Evolutionary conservation across 2,888 invertebrate genomes (phyloP), one percentile per base, ranked within the genome.

Genomic region (Rhamphomyia laevipes): DNA sequence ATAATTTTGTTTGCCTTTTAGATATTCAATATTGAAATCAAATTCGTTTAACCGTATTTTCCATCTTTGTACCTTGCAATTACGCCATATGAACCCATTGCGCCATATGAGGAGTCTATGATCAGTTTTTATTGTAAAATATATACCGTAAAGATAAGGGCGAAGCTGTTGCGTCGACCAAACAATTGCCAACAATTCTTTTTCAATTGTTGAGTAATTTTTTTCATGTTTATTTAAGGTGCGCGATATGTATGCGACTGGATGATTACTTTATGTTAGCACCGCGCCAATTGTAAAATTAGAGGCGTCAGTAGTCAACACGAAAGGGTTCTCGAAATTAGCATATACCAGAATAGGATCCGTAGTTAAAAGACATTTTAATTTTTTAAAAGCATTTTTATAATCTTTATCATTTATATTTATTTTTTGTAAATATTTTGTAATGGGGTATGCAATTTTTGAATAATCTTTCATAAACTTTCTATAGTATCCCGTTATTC

Each of bases 1-100:
- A 35, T 15, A 35, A 45, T 41, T 49, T 47, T 41, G 46, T 47
- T 45, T 47, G 13, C 47, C 47, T 21, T 42, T 47, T 4, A 47
- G 9, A 42, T 47, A 47, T 5, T 9, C 15, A 12, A 47, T 33
- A 13, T 47, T n/a, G n/a, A n/a, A n/a, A n/a, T n/a, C n/a, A n/a
- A n/a, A n/a, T n/a, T n/a, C n/a, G n/a, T n/a, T n/a, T 13, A 47
- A 11, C 27, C n/a, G 30, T 12, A 42, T 16, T 33, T 47, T 47
- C 47, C 42, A 47, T 15, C 38, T 38, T 10, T 17, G 17, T 15
- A 38, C 3, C 11, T 38, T 38, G 16, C 42, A 42, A 23, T n/a
- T n/a, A n/a, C n/a, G n/a, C n/a, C n/a, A n/a, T n/a, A n/a, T n/a
- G n/a, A n/a, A n/a, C n/a, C n/a, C n/a, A n/a, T n/a, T n/a, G n/a